Base-by-base conservation (phyloP, 92 coral and sea anemone genomes). In the Metridium senile region DNA sequence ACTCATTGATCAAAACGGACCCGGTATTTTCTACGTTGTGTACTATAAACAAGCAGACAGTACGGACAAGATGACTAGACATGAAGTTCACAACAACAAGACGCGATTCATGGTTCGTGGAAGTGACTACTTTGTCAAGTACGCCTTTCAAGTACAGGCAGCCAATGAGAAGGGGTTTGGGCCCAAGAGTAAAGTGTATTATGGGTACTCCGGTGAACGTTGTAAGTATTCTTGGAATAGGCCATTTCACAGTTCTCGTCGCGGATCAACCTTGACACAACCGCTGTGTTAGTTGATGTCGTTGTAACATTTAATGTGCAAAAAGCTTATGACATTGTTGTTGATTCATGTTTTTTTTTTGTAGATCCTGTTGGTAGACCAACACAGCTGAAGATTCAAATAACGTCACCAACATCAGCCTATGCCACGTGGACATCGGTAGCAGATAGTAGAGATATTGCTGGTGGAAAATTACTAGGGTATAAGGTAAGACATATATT, bases 161-260 rank as follows among this genome's bases (percentile, higher is more conserved):
- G 97, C 95, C 32, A 96, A 96, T 58, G 74, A 45, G 30, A 78
- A 74, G 28, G 99, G 99, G 13, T 88, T 91, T 81, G 99, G 99
- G 0, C 99, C 99, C 30, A 85, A 83, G 78, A 96, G 99, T 57
- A 79, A 90, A 1, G 43, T 72, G 52, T 65, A 82, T 4, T 85
- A 81, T 75, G 99, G 96, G 9, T 93, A 70, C 65, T 92, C 99
- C 0, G 99, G 99, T n/a, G 99, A 96, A 76, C 86, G 81, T 71
- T 84, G 95, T 90, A 70, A 86, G 95, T 82, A 32, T n/a, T n/a
- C n/a, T n/a, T n/a, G n/a, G n/a, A n/a, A n/a, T n/a, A n/a, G n/a
- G n/a, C n/a, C n/a, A n/a, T n/a, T n/a, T n/a, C n/a, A n/a, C n/a
- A n/a, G n/a, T n/a, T n/a, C n/a, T n/a, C n/a, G n/a, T n/a, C n/a